Base-by-base conservation (phyloP, 2,797 vertebrate genomes). In the Menidia menidia region DNA sequence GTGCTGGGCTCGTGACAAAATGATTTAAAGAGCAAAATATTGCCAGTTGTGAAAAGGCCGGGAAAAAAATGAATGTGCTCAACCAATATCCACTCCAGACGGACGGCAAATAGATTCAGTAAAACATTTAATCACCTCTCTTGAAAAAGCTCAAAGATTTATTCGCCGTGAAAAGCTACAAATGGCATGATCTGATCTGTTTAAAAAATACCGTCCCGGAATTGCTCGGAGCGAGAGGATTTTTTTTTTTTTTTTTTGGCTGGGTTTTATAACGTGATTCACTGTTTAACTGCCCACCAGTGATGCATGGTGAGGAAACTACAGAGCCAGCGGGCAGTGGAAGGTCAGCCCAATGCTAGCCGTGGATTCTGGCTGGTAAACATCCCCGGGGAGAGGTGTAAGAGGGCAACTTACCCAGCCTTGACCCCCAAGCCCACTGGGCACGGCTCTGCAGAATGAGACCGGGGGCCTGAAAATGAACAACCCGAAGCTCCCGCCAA, bases 321-420 rank as follows among this genome's bases (percentile, higher is more conserved):
- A 55, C 48, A 48, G 45, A 85, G 78, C 75, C 65, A 77, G 76
- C 56, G 54, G 69, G 75, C 81, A 48, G 31, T 0, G 33, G 81
- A 88, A 91, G 86, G 86, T 88, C 88, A 84, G 57, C 56, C 82
- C 82, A 87, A 89, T 84, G 89, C 88, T 79, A 88, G 75, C 71
- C 0, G 61, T 60, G 2, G 63, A 81, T 75, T 51, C 72, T 43
- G 80, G 65, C 81, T 80, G 75, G 78, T 78, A 74, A 83, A 72
- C 72, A 71, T 73, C 77, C 60, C 71, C 16, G 15, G 72, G 77
- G 69, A 61, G 78, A 32, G 74, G 77, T 64, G 75, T 50, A 57
- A 78, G 72, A 80, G 81, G 78, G 77, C 67, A 63, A 63, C 78
- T 75, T 65, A 63, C 73, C 71, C 50, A 55, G 76, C 75, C 57